Evolutionary conservation across 1,140 invertebrate genomes (phyloP).

Genomic region (Cepaea nemoralis): DNA sequence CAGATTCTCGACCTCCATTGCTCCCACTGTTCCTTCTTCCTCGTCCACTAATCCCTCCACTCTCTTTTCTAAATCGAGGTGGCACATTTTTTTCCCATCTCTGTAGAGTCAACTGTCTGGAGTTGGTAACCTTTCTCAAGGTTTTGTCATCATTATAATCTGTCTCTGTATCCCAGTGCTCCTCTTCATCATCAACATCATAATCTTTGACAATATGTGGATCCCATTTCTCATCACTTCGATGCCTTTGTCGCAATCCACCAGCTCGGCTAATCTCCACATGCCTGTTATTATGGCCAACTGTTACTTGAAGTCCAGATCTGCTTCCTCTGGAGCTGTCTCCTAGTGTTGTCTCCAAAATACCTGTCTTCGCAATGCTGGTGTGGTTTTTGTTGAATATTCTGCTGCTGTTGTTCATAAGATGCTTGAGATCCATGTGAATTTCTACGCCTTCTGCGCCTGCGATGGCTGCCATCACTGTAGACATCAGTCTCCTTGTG

Average conservation of each 20-base stretch:
- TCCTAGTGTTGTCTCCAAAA: conserved; percentile 7
- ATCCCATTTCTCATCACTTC: conserved; percentile 20
- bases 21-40: background rate
- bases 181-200: conserved; percentile 13
- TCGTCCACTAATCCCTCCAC: background rate
- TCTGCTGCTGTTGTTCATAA: conserved; percentile 26
- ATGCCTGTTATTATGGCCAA: conserved; percentile 17
- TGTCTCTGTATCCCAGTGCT: background rate
- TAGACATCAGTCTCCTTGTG: conserved; percentile 28
- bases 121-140: background rate
- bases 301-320: conserved; percentile 15
- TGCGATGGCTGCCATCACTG: conserved; percentile 15
- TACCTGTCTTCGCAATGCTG: conserved; percentile 13
- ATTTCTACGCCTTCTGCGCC: conserved; percentile 24
- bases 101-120: background rate
- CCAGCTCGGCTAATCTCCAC: conserved; percentile 18
- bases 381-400: conserved; percentile 22
- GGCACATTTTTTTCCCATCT: conserved; percentile 16
- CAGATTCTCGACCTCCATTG: background rate
- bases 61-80: conserved; percentile 19
- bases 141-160: conserved; percentile 7
- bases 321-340: conserved; percentile 6
- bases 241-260: conserved; percentile 1
- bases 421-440: conserved; percentile 21
- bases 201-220: conserved; percentile 18